These are phyloP conservation scores for Drosophila eohydei DNA, from an alignment of 2,888 invertebrate species.

Conservation along the genomic window DNA sequence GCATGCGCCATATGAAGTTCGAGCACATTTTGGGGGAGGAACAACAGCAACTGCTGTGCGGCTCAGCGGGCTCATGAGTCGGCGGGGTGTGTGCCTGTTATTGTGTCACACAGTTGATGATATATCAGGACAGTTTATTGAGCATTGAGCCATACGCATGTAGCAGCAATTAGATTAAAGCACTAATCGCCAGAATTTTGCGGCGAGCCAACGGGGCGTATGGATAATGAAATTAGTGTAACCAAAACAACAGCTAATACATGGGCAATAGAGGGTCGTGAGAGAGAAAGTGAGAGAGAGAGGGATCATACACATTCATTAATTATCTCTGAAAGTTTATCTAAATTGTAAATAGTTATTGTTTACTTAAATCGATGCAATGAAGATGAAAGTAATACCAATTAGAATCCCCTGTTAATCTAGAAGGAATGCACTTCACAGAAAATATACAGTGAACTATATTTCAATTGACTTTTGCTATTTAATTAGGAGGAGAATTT, in stretches of 20 bases:
- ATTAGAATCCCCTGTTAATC: not conserved
- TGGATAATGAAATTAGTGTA: constrained; percentile 18
- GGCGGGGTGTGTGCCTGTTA: constrained; percentile 3
- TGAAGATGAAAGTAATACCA: no score
- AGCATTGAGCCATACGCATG: constrained; percentile 1
- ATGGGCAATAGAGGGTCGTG: not conserved
- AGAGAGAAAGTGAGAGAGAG: not conserved
- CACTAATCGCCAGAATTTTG: constrained; percentile 5
- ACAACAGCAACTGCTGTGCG: not conserved
- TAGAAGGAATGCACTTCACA: not conserved
- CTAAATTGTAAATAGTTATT: not conserved
- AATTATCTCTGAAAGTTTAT: not conserved
- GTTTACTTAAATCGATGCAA: no score
- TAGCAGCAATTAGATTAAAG: constrained; percentile 17
- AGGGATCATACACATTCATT: no score
- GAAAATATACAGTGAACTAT: no score
- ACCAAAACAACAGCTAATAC: not conserved
- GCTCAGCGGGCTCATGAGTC: not conserved
- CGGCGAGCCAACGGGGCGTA: constrained; percentile 1
- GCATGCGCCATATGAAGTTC: constrained; percentile 55
- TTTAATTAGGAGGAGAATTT: no score
- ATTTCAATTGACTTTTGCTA: no score
- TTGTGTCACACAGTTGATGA: constrained; percentile 39
- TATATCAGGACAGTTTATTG: constrained; percentile 29
- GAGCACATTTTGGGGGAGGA: constrained; percentile 31